Evolutionary conservation across 2,113 vertebrate genomes (phyloP).

Genomic region (Muntiacus reevesi): DNA sequence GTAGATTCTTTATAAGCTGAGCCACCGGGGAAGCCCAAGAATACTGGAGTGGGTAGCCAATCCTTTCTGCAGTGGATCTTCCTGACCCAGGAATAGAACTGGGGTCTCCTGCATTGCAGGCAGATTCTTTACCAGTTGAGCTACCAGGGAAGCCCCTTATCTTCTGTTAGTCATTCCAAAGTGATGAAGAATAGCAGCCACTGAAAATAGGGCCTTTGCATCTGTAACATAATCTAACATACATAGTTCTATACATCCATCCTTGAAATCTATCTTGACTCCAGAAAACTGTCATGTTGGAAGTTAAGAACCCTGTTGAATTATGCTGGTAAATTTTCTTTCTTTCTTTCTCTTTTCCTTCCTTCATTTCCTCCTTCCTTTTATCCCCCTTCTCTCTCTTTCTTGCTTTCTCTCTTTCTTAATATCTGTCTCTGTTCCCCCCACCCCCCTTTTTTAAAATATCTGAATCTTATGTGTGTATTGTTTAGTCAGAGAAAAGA

Average conservation of each 20-base stretch:
- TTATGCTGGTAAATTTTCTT: background rate
- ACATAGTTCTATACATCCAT: background rate
- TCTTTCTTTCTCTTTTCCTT: background rate
- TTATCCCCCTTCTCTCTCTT: background rate
- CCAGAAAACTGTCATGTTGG: background rate
- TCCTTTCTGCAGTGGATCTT: background rate
- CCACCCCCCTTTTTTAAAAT: rapidly evolving
- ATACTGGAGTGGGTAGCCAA: background rate
- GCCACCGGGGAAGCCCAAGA: background rate
- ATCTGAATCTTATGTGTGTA: background rate
- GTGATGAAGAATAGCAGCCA: background rate
- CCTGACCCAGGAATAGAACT: background rate
- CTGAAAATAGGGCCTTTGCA: background rate
- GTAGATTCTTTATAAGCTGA: background rate
- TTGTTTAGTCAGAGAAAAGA: background rate
- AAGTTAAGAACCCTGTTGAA: background rate
- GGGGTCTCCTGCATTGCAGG: background rate
- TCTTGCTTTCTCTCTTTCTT: background rate
- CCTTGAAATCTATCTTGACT: background rate
- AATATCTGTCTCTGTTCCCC: background rate
- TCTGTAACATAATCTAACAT: background rate
- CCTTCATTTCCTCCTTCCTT: background rate
- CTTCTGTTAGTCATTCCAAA: background rate
- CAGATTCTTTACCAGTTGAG: background rate
- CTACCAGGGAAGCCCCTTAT: background rate